A percentile compares a stretch with the other conserved stretches of the same genome.
These are phyloP conservation scores for Hemichromis elongatus DNA, from an alignment of 2,113 vertebrate species.

Conservation along the genomic window DNA sequence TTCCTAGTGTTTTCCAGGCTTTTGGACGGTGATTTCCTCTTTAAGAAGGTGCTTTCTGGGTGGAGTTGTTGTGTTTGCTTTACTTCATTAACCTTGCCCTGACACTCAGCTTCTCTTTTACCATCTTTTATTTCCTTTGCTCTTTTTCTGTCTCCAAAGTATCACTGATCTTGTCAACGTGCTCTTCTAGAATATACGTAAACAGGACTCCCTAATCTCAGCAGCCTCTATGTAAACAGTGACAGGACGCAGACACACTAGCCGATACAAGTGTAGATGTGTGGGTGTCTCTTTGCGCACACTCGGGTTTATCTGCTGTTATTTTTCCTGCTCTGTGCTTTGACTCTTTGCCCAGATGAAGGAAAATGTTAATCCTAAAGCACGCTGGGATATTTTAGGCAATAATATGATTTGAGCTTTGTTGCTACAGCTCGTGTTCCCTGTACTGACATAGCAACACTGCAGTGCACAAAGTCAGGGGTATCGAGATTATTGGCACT, in stretches of 20 bases:
- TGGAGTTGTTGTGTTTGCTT: not conserved
- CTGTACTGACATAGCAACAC: not conserved
- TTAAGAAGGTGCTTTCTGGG: not conserved
- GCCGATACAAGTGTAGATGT: not conserved
- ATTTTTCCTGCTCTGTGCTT: not conserved
- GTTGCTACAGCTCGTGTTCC: not conserved
- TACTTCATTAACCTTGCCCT: not conserved
- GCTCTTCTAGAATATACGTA: not conserved
- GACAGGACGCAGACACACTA: not conserved
- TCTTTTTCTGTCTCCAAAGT: not conserved
- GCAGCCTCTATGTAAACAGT: not conserved
- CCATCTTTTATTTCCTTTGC: not conserved
- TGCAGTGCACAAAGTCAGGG: not conserved
- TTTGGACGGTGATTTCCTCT: accelerated
- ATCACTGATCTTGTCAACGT: accelerated
- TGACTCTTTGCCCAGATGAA: not conserved
- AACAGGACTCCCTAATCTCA: not conserved
- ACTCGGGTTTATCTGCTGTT: not conserved
- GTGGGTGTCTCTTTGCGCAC: not conserved
- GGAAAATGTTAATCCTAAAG: not conserved
- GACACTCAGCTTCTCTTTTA: not conserved
- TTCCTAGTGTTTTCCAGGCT: not conserved
- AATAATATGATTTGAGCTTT: not conserved
- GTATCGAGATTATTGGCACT: not conserved
- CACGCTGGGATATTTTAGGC: not conserved